Evolutionary conservation across 2,888 invertebrate species (phyloP), one percentile per base, ranked within the genome.

Genomic region (Rhodophaea formosa): DNA sequence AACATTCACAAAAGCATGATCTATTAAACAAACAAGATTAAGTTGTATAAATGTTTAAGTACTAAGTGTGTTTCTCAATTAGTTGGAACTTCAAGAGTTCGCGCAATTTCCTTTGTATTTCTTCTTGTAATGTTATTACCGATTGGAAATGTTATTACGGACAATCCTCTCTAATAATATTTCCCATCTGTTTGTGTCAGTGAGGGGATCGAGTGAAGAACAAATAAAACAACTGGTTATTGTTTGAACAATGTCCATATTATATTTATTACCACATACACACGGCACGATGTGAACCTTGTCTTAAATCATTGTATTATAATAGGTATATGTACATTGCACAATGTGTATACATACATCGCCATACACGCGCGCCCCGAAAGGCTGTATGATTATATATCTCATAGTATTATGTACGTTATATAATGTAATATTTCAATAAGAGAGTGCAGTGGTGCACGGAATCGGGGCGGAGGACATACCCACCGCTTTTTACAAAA

Each of bases 261-360:
- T 95, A 94, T 95, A 95, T 95, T 94, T 95, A 93, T 94, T 94
- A 95, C 94, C 95, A 95, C 95, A 95, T 95, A 95, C 95, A 95
- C 95, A 95, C 95, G 95, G 95, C 95, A 95, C 95, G 95, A 95
- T 95, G 95, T 95, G 95, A 95, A 95, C 95, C 95, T 95, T 95
- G 94, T 95, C 95, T 95, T 95, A 93, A 91, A 94, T 94, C 94
- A 93, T 93, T 93, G 93, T 93, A 93, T 93, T 91, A 90, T 92
- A 92, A 85, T 93, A 93, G 93, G 93, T 93, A 93, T 93, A 93
- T 94, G 93, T 94, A 94, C 94, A 94, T 93, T 93, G 93, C 93
- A 94, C 91, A 92, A 92, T 92, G 92, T 93, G 93, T 93, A 93
- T 93, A 93, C 93, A 94, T 93, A 93, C 92, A 91, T 92, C 91